Base-by-base conservation (phyloP, 2,113 vertebrate genomes). In the Heterocephalus glaber region DNA sequence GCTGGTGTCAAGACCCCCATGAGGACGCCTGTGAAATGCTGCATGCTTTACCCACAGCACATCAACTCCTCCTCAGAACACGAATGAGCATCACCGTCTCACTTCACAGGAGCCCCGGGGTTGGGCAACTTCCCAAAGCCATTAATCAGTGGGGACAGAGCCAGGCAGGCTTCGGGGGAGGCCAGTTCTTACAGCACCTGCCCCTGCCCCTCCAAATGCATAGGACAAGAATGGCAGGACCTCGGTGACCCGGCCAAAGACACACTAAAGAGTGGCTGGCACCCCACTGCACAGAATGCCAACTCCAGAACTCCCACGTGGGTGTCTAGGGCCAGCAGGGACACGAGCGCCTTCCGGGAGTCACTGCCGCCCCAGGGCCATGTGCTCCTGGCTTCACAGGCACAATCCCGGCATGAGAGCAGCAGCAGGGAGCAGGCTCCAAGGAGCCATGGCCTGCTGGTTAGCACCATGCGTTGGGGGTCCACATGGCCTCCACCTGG, bases 21-120 rank as follows among this genome's bases (percentile, higher is more conserved):
- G 0, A 0, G 20, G 22, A 47, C 22, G 72, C 41, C 41, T 47
- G 26, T 28, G 28, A 28, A 13, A 28, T 7, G 26, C 72, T 30
- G 17, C 3, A 10, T 1, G 0, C 7, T 81, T 26, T 30, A 52
- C 2, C 22, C 7, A 0, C 1, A 8, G 30, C 28, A 17, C 2
- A 47, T 16, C 41, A 16, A 3, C 26, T 66, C n/a, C 3, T 14
- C 22, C 58, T 95, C 52, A 14, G 24, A 77, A 30, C 12, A 22
- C 5, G 33, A 7, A 38, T 1, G 24, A 65, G 10, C 20, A 3
- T 5, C 14, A 61, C 13, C 20, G 22, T 24, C 7, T 3, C 3
- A 24, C 26, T 74, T 54, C 7, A 35, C 41, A 56, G 52, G 68
- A n/a, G 22, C 28, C 38, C 17, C 56, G 1, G 76, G 56, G 82